These are phyloP conservation scores for Phthorimaea operculella DNA, from an alignment of 1,140 invertebrate species.

Conservation along the genomic window DNA sequence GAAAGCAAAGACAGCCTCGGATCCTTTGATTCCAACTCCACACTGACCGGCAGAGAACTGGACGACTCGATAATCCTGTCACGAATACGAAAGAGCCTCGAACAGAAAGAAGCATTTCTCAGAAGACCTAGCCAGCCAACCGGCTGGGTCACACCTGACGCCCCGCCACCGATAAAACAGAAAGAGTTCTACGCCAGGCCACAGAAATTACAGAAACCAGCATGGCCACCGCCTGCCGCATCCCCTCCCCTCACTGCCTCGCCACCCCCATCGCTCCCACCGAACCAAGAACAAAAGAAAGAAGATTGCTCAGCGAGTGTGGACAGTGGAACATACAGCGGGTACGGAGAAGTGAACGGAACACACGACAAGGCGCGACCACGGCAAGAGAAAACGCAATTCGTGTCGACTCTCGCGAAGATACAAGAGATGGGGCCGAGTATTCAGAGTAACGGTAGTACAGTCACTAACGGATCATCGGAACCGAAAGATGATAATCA, in stretches of 20 bases:
- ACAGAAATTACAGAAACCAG: constrained; percentile 77
- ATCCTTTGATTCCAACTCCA: constrained; percentile 74
- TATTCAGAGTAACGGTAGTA: constrained; percentile 52
- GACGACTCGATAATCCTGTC: constrained; percentile 77
- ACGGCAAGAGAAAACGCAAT: constrained; percentile 67
- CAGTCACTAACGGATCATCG: constrained; percentile 45
- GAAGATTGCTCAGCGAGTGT: constrained; percentile 58
- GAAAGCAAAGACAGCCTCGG: constrained; percentile 74
- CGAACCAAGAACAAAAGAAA: constrained; percentile 36
- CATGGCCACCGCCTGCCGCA: constrained; percentile 75
- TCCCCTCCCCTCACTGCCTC: constrained; percentile 49
- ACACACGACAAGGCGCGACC: constrained; percentile 45
- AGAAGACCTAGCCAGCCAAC: constrained; percentile 76
- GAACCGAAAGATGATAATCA: constrained; percentile 38
- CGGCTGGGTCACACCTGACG: constrained; percentile 67
- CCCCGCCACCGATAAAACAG: constrained; percentile 66
- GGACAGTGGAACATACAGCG: constrained; percentile 57
- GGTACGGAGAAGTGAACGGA: constrained; percentile 58
- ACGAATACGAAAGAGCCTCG: constrained; percentile 82
- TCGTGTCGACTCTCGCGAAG: constrained; percentile 71
- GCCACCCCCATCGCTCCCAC: constrained; percentile 37
- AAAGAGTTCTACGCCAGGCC: constrained; percentile 82
- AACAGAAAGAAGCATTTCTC: constrained; percentile 89
- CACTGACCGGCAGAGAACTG: constrained; percentile 73
- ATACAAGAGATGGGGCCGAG: constrained; percentile 72